Conservation (phyloP, 1,140 invertebrate species). For the Drosophila chauvacae region DNA sequence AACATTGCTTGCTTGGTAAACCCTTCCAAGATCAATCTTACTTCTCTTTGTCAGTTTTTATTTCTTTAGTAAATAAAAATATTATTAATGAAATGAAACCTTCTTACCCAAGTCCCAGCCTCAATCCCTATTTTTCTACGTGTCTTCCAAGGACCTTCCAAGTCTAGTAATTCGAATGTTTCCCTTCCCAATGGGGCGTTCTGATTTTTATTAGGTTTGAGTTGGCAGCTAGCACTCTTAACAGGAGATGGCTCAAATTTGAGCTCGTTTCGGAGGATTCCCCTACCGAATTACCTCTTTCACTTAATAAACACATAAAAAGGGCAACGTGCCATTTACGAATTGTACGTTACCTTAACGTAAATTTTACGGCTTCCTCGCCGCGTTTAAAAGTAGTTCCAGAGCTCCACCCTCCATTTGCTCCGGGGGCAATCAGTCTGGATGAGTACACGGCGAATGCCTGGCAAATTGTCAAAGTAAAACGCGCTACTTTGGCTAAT, state of each 20-base stretch:
- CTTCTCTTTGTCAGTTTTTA: not conserved
- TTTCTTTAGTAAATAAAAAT: not conserved
- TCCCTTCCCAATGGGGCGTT: not conserved
- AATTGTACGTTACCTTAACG: constrained; percentile 15
- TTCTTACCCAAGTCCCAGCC: not conserved
- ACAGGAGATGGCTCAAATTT: not conserved
- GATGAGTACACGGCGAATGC: constrained; percentile 24
- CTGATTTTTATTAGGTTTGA: constrained; percentile 65
- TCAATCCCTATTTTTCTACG: not conserved
- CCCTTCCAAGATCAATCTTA: not conserved
- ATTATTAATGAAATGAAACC: not conserved
- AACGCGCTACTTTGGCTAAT: constrained; percentile 64
- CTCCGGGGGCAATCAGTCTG: constrained; percentile 23
- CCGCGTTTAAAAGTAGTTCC: constrained; percentile 42
- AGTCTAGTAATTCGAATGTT: not conserved
- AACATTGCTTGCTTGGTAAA: not conserved
- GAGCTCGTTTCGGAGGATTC: not conserved
- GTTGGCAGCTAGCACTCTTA: constrained; percentile 53
- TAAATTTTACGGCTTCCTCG: constrained; percentile 29
- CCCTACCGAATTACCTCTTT: constrained; percentile 26
- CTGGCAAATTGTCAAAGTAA: constrained; percentile 57
- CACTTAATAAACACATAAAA: constrained; percentile 46
- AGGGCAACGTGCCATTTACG: constrained; percentile 17
- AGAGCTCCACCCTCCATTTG: constrained; percentile 16
- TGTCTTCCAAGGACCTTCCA: constrained; percentile 28